Evolutionary conservation across 2,888 invertebrate species (phyloP).

Genomic region (Psylliodes chrysocephalus): DNA sequence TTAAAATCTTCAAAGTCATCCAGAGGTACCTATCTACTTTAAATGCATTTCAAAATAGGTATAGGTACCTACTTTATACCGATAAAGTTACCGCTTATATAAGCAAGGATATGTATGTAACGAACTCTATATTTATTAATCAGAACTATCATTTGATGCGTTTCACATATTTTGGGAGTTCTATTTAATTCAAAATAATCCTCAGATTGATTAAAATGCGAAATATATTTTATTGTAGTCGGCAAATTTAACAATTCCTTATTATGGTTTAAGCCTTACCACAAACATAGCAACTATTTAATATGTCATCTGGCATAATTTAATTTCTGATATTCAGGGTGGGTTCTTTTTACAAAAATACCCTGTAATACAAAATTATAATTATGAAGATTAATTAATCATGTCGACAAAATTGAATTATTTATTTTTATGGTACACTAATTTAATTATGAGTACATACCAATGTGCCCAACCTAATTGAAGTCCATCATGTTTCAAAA

Average conservation of each 20-base stretch:
- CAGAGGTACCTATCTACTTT: background rate
- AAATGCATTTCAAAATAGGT: slow-evolving; percentile 24
- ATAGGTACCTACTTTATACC: slow-evolving; percentile 22
- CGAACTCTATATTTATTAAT: slow-evolving; percentile 40
- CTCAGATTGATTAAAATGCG: background rate
- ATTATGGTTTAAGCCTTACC: background rate
- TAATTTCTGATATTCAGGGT: too few relatives aligned
- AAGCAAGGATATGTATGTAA: slow-evolving; percentile 40
- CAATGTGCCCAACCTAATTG: too few relatives aligned
- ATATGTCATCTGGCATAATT: too few relatives aligned
- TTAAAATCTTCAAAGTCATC: background rate
- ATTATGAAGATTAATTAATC: too few relatives aligned
- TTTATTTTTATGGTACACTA: too few relatives aligned
- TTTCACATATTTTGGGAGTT: slow-evolving; percentile 46
- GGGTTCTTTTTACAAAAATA: too few relatives aligned
- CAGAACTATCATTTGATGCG: slow-evolving; percentile 48
- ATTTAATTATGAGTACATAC: too few relatives aligned
- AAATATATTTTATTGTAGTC: slow-evolving; percentile 2
- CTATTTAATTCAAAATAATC: too few relatives aligned
- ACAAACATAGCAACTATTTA: background rate
- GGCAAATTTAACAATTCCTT: slow-evolving; percentile 10
- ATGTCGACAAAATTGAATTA: too few relatives aligned
- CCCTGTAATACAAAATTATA: too few relatives aligned
- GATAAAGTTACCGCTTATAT: slow-evolving; percentile 16
- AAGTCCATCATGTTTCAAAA: too few relatives aligned